Evolutionary conservation across 2,113 vertebrate genomes (phyloP), one percentile per base, ranked within the genome.

Genomic region (Oenanthe melanoleuca): DNA sequence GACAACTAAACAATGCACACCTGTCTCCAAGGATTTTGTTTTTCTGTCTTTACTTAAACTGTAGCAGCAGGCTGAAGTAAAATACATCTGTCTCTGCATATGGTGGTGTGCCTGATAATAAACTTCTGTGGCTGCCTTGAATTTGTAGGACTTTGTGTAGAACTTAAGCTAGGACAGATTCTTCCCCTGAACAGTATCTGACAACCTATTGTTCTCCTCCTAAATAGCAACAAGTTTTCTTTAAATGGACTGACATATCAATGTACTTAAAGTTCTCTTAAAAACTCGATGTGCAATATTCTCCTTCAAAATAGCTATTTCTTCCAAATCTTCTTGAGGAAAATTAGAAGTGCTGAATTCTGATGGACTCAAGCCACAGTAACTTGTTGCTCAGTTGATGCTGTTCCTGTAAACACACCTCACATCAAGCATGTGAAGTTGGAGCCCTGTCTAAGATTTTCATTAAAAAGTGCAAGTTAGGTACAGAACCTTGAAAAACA

Each of bases 1-100:
- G 80, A 38, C 72, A 75, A 64, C 45, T 78, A 86, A 93, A 87
- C 82, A 91, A 50, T 63, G 56, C 66, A 61, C 81, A 92, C 93
- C 93, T 93, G 53, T 75, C 66, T 92, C 70, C 24, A 44, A 77
- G 73, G 80, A 77, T 75, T 79, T 95, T 75, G 47, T 26, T 89
- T 92, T 84, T 94, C 88, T 82, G 50, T 64, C 77, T 95, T 84
- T 73, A 25, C 67, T 93, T 94, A 81, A 90, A 85, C 45, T 75
- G 69, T 81, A 86, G 65, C 86, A 96, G 88, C 90, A 93, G 86
- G 88, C 83, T 90, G 69, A 92, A 94, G 83, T 87, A 87, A 91
- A 92, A 75, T 93, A 81, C 86, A 95, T 95, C 89, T 95, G 92
- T 94, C 37, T 88, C 44, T 95, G 82, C 92, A 83, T 96, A 93